Evolutionary conservation across 2,113 vertebrate genomes (phyloP), one percentile per base, ranked within the genome.

Genomic region (Formicarius rufipectus): DNA sequence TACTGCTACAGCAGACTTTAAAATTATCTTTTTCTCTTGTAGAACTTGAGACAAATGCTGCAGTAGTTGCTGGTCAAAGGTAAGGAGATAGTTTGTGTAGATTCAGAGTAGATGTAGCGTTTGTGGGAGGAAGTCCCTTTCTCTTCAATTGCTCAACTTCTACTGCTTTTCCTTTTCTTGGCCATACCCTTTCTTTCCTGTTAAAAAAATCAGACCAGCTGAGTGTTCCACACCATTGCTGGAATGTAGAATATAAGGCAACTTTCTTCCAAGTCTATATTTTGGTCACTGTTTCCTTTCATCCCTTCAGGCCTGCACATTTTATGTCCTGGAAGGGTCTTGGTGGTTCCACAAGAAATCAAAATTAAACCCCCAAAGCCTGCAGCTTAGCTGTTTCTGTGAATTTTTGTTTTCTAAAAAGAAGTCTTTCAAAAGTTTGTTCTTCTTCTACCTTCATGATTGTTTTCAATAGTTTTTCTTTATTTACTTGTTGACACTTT

Each of bases 21-120:
- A 79, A 91, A 79, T 79, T 97, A 84, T 97, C 73, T 94, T 84
- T 97, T 79, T 98, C 95, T 98, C 87, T 98, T 97, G 96, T 97
- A 98, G 98, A 98, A 84, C 97, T 97, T 80, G 98, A 98, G 95
- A 95, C 95, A 97, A 98, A 97, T 97, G 97, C 97, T 97, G 84
- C 96, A 80, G 68, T 98, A 96, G 97, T 97, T 95, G 96, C 98
- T 97, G 97, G 97, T 95, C 97, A 98, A 97, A 97, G 97, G 98
- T 98, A 98, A 98, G 98, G 97, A 97, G 93, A 96, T 92, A 87
- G 81, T 95, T 93, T 93, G 79, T 92, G 45, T 86, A 94, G 85
- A 92, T 85, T 87, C 77, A 96, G 92, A 79, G 59, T 95, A 93
- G 96, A 93, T 77, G 2, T 7, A 96, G 93, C 64, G 95, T 69